Evolutionary conservation across 1,140 invertebrate genomes (phyloP).

Genomic region (Drosophila nigromelanica): DNA sequence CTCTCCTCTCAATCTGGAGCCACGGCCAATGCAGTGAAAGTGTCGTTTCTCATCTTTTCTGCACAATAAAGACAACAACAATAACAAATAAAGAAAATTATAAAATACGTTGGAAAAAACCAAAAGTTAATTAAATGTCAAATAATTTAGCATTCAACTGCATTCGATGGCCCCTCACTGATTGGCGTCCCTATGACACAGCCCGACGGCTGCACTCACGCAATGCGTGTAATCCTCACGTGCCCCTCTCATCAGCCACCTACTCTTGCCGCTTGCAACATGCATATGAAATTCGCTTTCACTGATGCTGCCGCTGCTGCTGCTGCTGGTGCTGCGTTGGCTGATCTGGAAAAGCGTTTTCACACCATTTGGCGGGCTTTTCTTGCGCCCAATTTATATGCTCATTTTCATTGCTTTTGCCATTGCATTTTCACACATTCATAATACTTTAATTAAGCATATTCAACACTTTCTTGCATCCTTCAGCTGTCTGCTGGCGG

Average conservation of each 20-base stretch:
- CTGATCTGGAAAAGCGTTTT: conserved; percentile 76
- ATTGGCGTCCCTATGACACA: conserved; percentile 58
- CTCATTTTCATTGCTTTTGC: conserved; percentile 50
- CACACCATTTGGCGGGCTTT: conserved; percentile 51
- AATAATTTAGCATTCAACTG: conserved; percentile 68
- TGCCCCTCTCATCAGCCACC: background rate
- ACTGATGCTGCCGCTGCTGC: conserved; percentile 57
- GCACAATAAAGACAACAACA: conserved; percentile 23
- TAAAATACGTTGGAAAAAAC: conserved; percentile 18
- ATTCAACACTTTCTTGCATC: conserved; percentile 68
- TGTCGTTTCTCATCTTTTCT: conserved; percentile 74
- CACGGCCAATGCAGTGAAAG: conserved; percentile 67
- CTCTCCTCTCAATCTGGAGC: conserved; percentile 17
- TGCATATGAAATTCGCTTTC: conserved; percentile 72
- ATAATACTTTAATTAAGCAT: conserved; percentile 76
- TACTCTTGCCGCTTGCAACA: conserved; percentile 34
- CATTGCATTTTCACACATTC: conserved; percentile 71
- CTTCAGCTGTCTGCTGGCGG: conserved; percentile 14
- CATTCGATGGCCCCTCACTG: conserved; percentile 27
- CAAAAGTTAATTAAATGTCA: conserved; percentile 78
- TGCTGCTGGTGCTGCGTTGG: conserved; percentile 34
- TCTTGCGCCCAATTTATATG: conserved; percentile 45
- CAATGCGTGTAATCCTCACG: conserved; percentile 51
- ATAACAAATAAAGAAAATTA: conserved; percentile 6
- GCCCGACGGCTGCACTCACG: conserved; percentile 42